Conservation (phyloP, 2,113 vertebrate species). For the Crocuta crocuta region DNA sequence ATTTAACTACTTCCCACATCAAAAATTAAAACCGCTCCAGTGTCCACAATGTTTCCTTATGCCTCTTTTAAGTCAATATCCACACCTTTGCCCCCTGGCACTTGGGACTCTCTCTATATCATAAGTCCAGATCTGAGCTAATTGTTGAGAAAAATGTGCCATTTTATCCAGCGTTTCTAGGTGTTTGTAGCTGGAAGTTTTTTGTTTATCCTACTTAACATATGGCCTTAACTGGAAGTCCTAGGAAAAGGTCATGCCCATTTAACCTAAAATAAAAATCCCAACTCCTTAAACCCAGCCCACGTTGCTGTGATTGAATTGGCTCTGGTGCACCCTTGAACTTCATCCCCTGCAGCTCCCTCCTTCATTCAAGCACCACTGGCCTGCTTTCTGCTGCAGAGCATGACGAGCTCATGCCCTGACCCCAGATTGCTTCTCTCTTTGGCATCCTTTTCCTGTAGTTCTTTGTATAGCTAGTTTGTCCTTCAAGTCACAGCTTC, state of each 20-base stretch:
- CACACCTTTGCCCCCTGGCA: neutral
- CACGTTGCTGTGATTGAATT: neutral
- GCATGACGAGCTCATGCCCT: neutral
- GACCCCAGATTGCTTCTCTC: neutral
- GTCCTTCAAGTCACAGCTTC: neutral
- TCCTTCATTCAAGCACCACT: neutral
- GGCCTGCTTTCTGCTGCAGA: neutral
- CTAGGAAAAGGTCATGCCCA: neutral
- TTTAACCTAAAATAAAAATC: neutral
- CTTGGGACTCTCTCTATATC: neutral
- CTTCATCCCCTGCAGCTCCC: neutral
- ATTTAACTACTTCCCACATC: neutral
- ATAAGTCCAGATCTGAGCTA: neutral
- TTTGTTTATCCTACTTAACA: neutral
- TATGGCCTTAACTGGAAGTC: neutral
- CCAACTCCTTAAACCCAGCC: neutral
- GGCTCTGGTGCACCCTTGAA: neutral
- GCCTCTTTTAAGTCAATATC: neutral
- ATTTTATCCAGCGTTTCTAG: constrained; percentile 9
- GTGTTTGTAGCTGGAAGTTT: neutral
- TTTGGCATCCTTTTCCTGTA: neutral
- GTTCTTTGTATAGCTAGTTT: neutral
- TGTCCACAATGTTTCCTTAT: neutral
- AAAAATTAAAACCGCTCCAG: neutral
- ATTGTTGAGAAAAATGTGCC: neutral